Conservation (phyloP, 2,888 invertebrate genomes). For the Stenolophus ochropezus region DNA sequence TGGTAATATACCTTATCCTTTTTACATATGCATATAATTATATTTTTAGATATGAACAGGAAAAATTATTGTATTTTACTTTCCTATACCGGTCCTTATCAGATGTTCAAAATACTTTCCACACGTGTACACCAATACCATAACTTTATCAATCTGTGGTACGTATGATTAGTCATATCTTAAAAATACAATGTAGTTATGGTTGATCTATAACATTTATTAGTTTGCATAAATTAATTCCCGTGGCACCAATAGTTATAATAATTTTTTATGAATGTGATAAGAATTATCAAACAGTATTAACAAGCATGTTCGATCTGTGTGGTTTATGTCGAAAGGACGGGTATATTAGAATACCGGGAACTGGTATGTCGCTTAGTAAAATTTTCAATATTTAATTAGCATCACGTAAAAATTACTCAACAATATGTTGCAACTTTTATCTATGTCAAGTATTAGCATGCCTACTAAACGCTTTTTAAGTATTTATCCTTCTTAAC, state of each 20-base stretch:
- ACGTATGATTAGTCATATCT: constrained; percentile 12
- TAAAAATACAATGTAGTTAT: background rate
- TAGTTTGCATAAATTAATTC: constrained; percentile 1
- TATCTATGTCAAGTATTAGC: background rate
- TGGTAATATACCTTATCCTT: background rate
- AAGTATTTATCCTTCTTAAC: background rate
- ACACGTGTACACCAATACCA: background rate
- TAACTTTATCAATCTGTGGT: constrained; percentile 11
- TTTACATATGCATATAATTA: background rate
- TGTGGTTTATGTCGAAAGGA: background rate
- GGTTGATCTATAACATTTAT: background rate
- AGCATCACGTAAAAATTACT: background rate
- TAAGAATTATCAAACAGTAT: background rate
- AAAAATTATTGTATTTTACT: background rate
- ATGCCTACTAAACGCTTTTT: background rate
- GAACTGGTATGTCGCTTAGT: constrained; percentile 17
- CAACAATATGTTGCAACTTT: background rate
- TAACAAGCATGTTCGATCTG: constrained; percentile 16
- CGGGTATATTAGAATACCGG: constrained; percentile 6
- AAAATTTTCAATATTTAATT: background rate
- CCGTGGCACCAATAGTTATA: background rate
- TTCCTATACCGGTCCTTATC: background rate
- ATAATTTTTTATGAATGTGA: background rate
- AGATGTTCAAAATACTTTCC: background rate
- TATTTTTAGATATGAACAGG: constrained; percentile 34